Evolutionary conservation across 2,888 invertebrate species (phyloP), one percentile per base, ranked within the genome.

Genomic region (Drosophila lutescens): DNA sequence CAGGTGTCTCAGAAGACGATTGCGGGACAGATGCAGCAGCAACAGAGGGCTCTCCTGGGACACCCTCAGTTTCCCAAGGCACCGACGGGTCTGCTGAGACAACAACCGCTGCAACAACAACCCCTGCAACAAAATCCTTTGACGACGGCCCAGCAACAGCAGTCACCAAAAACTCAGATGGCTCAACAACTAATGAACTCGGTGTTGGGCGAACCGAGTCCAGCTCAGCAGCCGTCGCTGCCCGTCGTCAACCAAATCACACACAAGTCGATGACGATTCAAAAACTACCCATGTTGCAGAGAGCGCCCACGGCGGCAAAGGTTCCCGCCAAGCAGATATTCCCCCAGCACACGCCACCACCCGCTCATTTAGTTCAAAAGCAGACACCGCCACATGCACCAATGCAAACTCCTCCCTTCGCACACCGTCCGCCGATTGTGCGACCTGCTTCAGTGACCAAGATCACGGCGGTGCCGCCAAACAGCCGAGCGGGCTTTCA

Each of bases 201-300:
- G 4, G 41, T 50, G 43, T 59, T 63, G 32, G 34, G 17, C 4
- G 17, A 9, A 20, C 49, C n/a, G 26, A 26, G 8, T 9, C 12
- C 23, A 17, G 9, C 17, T 2, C 65, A 71, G 30, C 9, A 70
- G 13, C 51, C 62, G 2, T 46, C 17, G 7, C 38, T 40, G 20
- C 50, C 58, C 17, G n/a, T 32, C 12, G 44, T 65, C 8, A 67
- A 55, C 15, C 40, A 59, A 59, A 59, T 63, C 3, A 63, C 68
- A 1, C 69, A 70, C 38, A 70, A 70, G 34, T 54, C 68, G 4
- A 54, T 70, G 55, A 61, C 57, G 4, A 43, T 43, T 38, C 78
- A 78, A 38, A 74, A 67, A 5, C 61, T 78, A 15, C 74, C 82
- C 13, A 72, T 69, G 13, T 7, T 76, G 46, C 79, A 68, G n/a